Evolutionary conservation across 2,797 vertebrate species (phyloP).

Genomic region (Enoplosus armatus): DNA sequence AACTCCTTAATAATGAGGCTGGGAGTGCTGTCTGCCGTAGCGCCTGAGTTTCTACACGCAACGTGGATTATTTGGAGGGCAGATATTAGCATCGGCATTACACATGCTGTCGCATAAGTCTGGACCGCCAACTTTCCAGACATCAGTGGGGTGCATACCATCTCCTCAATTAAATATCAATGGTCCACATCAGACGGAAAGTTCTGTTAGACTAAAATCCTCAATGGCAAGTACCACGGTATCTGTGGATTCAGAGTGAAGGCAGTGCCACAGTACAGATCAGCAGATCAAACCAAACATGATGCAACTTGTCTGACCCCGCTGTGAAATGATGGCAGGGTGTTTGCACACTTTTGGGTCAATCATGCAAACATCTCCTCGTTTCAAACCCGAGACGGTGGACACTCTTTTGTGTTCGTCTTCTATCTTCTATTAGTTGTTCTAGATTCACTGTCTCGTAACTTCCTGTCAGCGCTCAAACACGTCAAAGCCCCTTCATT

Average conservation of each 20-base stretch:
- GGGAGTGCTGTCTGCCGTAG: background rate
- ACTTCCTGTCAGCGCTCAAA: no score
- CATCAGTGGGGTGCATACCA: background rate
- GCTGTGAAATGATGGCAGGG: slow-evolving; percentile 22
- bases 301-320: slow-evolving; percentile 6
- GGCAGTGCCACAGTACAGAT: slow-evolving; percentile 9
- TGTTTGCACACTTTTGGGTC: background rate
- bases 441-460: background rate
- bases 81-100: slow-evolving; percentile 22
- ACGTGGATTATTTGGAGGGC: slow-evolving; percentile 5
- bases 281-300: slow-evolving; percentile 31
- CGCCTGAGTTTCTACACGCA: background rate
- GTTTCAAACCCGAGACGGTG: background rate
- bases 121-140: slow-evolving; percentile 4
- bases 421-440: background rate
- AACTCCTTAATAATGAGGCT: slow-evolving; percentile 11
- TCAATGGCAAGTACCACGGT: background rate
- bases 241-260: background rate
- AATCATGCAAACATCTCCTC: background rate
- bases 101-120: slow-evolving; percentile 16
- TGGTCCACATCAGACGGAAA: slow-evolving; percentile 20
- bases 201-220: slow-evolving; percentile 18
- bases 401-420: background rate
- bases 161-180: slow-evolving; percentile 36
- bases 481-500: no score